Base-by-base conservation (phyloP, 2,888 invertebrate genomes). In the Darwinula stevensoni region DNA sequence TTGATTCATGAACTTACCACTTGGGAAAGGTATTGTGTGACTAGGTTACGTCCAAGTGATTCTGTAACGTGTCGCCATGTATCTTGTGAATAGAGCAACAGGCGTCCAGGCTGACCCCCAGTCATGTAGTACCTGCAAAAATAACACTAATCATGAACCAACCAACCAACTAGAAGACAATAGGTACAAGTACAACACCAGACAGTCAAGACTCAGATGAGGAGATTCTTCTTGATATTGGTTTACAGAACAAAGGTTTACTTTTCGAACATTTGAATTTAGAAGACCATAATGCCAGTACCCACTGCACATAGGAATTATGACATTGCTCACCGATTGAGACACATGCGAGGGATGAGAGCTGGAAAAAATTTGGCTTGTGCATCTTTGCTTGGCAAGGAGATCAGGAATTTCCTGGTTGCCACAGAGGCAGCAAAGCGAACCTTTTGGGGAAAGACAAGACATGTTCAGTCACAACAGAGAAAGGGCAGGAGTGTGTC, bases 91-190 rank as follows among this genome's bases (percentile, higher is more conserved):
- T 57, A 58, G 16, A 58, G 49, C 16, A 57, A 44, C 3, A 60
- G 58, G n/a, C n/a, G n/a, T n/a, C n/a, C n/a, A n/a, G n/a, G n/a
- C n/a, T n/a, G n/a, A 15, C 59, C 59, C 40, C 59, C 59, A 16
- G 58, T 59, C 17, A 58, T 48, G 42, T 58, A 59, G 40, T 59
- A 59, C 38, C 58, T 57, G 40, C n/a, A n/a, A n/a, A n/a, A n/a
- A 22, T 22, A 22, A 22, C n/a, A 6, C 22, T 9, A n/a, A 9
- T 6, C 6, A 22, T 22, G 22, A 22, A 22, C 9, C 22, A 22
- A 22, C 9, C 22, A 22, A 22, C n/a, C 22, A 6, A 22, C n/a
- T n/a, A 22, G n/a, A 22, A n/a, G n/a, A n/a, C n/a, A n/a, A n/a
- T n/a, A n/a, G n/a, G n/a, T n/a, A n/a, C n/a, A n/a, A n/a, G n/a